Evolutionary conservation across 1,140 invertebrate species (phyloP), one percentile per base, ranked within the genome.

Genomic region (Drusus annulatus): DNA sequence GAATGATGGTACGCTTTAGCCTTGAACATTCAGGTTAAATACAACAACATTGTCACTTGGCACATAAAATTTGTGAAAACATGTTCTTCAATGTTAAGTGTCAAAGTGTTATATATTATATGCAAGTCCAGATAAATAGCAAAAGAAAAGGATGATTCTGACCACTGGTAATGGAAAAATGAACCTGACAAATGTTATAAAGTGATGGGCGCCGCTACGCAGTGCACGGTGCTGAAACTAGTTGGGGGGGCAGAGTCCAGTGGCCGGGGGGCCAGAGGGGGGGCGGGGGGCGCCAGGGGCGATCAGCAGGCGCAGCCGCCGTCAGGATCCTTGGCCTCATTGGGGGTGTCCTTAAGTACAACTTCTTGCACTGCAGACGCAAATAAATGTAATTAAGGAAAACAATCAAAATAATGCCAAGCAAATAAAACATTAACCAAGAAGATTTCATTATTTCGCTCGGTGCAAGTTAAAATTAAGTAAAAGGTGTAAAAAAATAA

Each of bases 321-420:
- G 90, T 98, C 96, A 85, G 94, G 93, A 89, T 96, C 95, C 93
- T 95, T 95, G 85, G 92, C 93, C 92, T 98, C 97, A 85, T 95
- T 95, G 84, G 97, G 96, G 86, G 97, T 96, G 87, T 98, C 97
- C 93, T 98, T 97, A 87, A 98, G 94, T 88, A 98, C 95, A 90
- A 99, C 97, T 93, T 98, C 98, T 93, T 98, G 97, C 96, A 98
- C 96, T 98, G 87, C 82, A 78, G 60, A 81, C 76, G 82, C 82
- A 86, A 87, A 82, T 85, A 83, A 74, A 73, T 74, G 63, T 79
- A 80, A 89, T 90, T 90, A 89, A 90, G 89, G 89, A 90, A 90
- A 90, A 90, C 88, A 87, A 88, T 87, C 84, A 85, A 85, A 82
- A 63, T 63, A 80, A 84, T 68, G 75, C 80, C 71, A 83, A 81